These are phyloP conservation scores for Carposina sasakii DNA, from an alignment of 1,140 invertebrate species.

Conservation along the genomic window DNA sequence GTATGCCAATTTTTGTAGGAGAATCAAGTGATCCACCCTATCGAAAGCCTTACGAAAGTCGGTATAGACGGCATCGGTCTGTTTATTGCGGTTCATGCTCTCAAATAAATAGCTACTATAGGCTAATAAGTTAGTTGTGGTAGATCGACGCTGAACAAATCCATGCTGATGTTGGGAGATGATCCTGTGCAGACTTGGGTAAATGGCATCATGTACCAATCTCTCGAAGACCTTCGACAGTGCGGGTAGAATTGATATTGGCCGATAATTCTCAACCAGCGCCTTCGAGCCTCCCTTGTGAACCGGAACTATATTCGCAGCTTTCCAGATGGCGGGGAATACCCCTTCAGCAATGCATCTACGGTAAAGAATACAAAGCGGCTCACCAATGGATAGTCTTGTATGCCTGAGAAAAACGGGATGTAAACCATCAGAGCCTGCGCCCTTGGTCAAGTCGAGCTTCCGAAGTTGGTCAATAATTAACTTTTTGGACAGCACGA, in stretches of 20 bases:
- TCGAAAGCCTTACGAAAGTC: constrained; percentile 9
- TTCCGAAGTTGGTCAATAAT: background rate
- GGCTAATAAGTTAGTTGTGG: background rate
- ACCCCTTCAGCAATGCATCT: constrained; percentile 9
- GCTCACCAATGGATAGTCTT: background rate
- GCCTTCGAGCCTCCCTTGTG: constrained; percentile 2
- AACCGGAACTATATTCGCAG: constrained; percentile 3
- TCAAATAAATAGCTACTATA: constrained; percentile 5
- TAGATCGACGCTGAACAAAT: constrained; percentile 2
- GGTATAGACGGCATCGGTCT: background rate
- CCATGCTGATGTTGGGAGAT: constrained; percentile 5
- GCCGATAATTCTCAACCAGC: background rate
- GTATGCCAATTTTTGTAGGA: constrained; percentile 4
- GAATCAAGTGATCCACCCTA: constrained; percentile 3
- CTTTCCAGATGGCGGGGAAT: constrained; percentile 8
- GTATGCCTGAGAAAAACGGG: background rate
- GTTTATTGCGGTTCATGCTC: background rate
- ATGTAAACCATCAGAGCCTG: background rate
- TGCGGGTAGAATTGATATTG: constrained; percentile 4
- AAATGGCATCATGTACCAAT: constrained; percentile 12
- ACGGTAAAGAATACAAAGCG: constrained; percentile 10
- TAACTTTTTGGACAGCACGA: too few species aligned
- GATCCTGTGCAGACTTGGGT: background rate
- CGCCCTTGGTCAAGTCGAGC: background rate
- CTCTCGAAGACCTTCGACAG: constrained; percentile 14